phyloP scores from a whole-genome alignment of 2,113 vertebrate genomes.

The Zonotrichia leucophrys region DNA sequence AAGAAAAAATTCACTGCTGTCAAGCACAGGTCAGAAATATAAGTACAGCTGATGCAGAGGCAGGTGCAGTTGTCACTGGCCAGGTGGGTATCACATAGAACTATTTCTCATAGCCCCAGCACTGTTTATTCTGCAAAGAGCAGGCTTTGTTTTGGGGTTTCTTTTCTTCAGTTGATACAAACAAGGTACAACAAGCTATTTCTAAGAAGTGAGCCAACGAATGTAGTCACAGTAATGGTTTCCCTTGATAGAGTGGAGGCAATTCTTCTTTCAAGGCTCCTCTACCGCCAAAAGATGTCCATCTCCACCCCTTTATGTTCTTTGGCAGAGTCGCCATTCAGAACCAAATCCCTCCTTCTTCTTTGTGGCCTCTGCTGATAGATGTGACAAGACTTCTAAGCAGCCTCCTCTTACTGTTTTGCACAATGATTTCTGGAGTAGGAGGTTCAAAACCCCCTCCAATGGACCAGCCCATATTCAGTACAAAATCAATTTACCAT shows the following conservation, averaged over 20 bases:
- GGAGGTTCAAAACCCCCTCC: slow-evolving; percentile 60
- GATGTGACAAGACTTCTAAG: slow-evolving; percentile 77
- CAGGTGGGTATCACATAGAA: background rate
- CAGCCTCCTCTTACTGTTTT: slow-evolving; percentile 62
- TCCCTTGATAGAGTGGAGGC: background rate
- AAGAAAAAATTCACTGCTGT: background rate
- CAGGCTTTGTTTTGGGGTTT: background rate
- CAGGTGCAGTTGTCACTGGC: background rate
- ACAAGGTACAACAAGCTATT: slow-evolving; percentile 1
- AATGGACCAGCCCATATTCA: slow-evolving; percentile 62
- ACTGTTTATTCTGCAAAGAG: background rate
- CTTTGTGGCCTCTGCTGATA: slow-evolving; percentile 40
- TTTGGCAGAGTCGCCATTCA: slow-evolving; percentile 70
- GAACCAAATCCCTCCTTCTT: slow-evolving; percentile 41
- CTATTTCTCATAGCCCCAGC: background rate
- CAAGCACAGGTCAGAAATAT: background rate
- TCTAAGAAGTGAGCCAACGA: background rate
- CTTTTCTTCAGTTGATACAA: background rate
- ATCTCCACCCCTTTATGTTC: slow-evolving; percentile 55
- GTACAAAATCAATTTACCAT: slow-evolving; percentile 71
- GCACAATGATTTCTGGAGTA: slow-evolving; percentile 66
- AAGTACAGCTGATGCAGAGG: background rate
- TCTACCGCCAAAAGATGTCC: slow-evolving; percentile 51
- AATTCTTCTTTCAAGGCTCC: slow-evolving; percentile 44
- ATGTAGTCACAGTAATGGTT: background rate